Conservation (phyloP, 2,797 vertebrate genomes). For the Myotis pilosus region DNA sequence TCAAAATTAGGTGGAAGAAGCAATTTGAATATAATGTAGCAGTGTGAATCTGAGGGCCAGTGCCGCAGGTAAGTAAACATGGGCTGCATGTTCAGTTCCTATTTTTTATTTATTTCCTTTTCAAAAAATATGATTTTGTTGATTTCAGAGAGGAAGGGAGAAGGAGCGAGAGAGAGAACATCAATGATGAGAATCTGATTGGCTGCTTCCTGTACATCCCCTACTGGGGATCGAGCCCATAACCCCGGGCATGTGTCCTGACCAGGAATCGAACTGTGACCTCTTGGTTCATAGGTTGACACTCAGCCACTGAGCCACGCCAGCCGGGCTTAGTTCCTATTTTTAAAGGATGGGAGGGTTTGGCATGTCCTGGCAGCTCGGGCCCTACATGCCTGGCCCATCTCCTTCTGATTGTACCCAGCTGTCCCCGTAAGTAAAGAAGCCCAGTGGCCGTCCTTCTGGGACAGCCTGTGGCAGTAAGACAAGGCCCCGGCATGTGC, state of each 20-base stretch:
- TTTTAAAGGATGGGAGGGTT: neutral
- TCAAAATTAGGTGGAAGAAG: neutral
- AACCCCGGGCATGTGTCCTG: too few relatives aligned
- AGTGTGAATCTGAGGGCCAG: neutral
- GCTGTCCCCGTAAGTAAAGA: neutral
- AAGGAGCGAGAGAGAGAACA: too few relatives aligned
- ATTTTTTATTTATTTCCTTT: neutral
- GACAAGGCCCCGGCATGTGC: neutral
- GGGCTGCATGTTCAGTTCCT: neutral
- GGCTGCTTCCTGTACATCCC: too few relatives aligned
- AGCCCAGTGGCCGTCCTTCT: neutral
- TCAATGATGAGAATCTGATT: too few relatives aligned
- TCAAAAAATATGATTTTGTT: too few relatives aligned
- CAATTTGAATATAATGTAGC: neutral
- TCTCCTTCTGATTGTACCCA: neutral
- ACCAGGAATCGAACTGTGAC: too few relatives aligned
- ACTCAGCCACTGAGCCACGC: too few relatives aligned
- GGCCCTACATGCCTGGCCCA: neutral
- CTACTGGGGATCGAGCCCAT: too few relatives aligned
- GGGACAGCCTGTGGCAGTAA: neutral
- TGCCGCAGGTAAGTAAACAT: neutral
- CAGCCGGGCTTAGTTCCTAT: neutral
- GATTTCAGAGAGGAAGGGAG: too few relatives aligned
- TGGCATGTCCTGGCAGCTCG: neutral
- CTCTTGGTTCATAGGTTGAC: too few relatives aligned